Conservation (phyloP, 2,888 invertebrate genomes). For the Pammene aurita region DNA sequence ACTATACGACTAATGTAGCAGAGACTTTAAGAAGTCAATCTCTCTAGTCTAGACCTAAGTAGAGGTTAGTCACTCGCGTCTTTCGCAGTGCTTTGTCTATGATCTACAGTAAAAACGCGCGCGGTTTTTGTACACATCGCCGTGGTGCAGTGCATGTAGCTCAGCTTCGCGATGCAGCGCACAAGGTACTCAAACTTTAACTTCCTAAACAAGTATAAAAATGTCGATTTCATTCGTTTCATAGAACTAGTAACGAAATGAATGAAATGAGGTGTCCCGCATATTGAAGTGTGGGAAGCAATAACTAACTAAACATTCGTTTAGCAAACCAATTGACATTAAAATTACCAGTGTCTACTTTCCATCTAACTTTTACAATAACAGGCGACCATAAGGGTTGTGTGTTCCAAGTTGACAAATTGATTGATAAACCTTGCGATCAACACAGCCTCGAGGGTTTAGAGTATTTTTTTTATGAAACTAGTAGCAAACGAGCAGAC, state of each 20-base stretch:
- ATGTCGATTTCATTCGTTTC: too few species aligned
- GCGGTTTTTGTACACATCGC: conserved; percentile 12
- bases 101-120: conserved; percentile 12
- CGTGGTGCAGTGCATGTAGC: conserved; percentile 15
- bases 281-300: background rate
- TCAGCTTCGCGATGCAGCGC: conserved; percentile 6
- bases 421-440: background rate
- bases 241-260: too few species aligned
- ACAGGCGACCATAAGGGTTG: background rate
- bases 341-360: background rate
- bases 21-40: conserved; percentile 16
- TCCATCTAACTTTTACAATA: background rate
- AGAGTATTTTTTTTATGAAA: too few species aligned
- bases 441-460: too few species aligned
- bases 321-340: background rate
- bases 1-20: background rate
- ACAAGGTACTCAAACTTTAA: conserved; percentile 14
- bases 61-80: conserved; percentile 24
- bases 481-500: too few species aligned
- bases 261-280: too few species aligned
- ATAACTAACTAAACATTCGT: background rate
- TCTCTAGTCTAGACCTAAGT: too few species aligned
- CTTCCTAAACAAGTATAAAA: background rate
- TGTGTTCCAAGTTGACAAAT: background rate
- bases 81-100: conserved; percentile 28